phyloP scores from a whole-genome alignment of 2,113 vertebrate species.

The Cromileptes altivelis region DNA sequence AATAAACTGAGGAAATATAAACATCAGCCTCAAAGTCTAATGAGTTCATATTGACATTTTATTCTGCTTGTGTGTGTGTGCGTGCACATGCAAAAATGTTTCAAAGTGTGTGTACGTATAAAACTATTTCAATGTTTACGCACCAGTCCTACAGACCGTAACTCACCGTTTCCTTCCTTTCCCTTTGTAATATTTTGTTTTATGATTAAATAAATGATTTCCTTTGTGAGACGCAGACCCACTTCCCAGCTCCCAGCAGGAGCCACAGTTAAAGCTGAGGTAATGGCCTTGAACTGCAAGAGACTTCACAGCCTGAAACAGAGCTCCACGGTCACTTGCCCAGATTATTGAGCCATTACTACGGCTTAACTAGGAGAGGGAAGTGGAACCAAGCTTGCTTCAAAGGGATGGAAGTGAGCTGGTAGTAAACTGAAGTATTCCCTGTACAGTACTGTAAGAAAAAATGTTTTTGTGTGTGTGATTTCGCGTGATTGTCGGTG shows the following conservation, averaged over 20 bases:
- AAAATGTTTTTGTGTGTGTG: neutral
- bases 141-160: neutral
- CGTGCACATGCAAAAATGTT: neutral
- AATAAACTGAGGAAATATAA: conserved; percentile 25
- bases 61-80: neutral
- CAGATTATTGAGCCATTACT: conserved; percentile 56
- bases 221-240: conserved; percentile 36
- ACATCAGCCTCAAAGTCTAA: conserved; percentile 17
- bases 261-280: conserved; percentile 51
- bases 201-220: conserved; percentile 42
- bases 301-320: conserved; percentile 47
- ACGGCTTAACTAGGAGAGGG: conserved; percentile 39
- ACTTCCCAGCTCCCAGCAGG: conserved; percentile 58
- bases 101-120: neutral
- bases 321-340: conserved; percentile 55
- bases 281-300: conserved; percentile 69
- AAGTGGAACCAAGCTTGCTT: conserved; percentile 17
- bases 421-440: conserved; percentile 12
- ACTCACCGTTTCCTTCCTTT: neutral
- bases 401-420: conserved; percentile 18
- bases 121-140: conserved; percentile 23
- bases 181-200: conserved; percentile 34
- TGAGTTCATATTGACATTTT: conserved; percentile 31
- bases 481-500: conserved; percentile 3
- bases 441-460: neutral